Base-by-base conservation (phyloP, 2,888 invertebrate genomes). In the Philereme transversata region DNA sequence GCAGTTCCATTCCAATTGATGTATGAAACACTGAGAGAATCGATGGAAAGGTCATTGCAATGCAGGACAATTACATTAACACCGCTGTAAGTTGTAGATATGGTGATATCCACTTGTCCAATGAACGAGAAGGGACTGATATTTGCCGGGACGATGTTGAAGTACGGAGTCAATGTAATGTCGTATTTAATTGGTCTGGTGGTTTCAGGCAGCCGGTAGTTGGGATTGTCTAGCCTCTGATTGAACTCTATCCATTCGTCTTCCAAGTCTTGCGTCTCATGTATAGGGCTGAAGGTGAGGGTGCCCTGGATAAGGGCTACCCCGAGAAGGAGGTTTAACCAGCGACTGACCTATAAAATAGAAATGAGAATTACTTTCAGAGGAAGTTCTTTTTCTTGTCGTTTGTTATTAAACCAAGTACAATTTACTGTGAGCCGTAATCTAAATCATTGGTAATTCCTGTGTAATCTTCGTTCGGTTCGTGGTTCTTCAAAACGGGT, bases 171-270 rank as follows among this genome's bases (percentile, higher is more conserved):
- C 5, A 95, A 71, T 0, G 82, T 70, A 0, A 95, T 83, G 36
- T 87, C 82, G 67, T 95, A 96, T n/a, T 80, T 80, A 0, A 67
- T 71, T 0, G 95, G 95, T 2, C 58, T 60, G 0, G 95, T 87
- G 0, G 86, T 84, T 0, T 76, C 82, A 0, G 93, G 92, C 3
- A 94, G 79, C 5, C 93, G 86, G 69, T 90, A 93, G 5, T 75
- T 72, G 0, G 82, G 76, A 55, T 87, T 75, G 9, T 83, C 77
- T 46, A 88, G 36, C 65, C 75, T 73, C 43, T 71, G 69, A 4
- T 69, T 71, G 60, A 83, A 89, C 36, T 81, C 72, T 4, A 71
- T 74, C 89, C 88, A 89, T 81, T 88, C 89, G 62, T 87, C 79
- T 5, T 87, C 87, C 4, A 80, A 71, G 7, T 53, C 51, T 36